These are phyloP conservation scores for Drosophila pallidifrons DNA, from an alignment of 1,140 invertebrate genomes.

Conservation along the genomic window DNA sequence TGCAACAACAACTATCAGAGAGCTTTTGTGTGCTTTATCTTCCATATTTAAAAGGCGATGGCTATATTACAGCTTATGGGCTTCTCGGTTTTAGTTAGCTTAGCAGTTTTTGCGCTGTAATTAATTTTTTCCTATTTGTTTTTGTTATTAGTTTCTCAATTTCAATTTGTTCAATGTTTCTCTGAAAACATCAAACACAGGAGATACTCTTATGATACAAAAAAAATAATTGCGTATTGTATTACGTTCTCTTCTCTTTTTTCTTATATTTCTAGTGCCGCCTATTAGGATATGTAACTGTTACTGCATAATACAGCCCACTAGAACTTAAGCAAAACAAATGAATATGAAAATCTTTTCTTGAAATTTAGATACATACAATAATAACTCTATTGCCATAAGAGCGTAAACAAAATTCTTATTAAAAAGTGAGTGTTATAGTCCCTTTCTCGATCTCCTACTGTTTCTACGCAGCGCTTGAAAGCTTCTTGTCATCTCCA, in stretches of 20 bases:
- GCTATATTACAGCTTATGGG: constrained; percentile 31
- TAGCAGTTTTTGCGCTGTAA: constrained; percentile 40
- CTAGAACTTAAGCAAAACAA: constrained; percentile 74
- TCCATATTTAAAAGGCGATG: constrained; percentile 9
- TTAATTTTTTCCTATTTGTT: constrained; percentile 12
- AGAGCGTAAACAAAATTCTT: constrained; percentile 40
- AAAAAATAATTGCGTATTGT: constrained; percentile 62
- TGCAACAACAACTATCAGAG: neutral
- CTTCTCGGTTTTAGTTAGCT: constrained; percentile 38
- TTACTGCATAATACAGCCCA: constrained; percentile 76
- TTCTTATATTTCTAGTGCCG: constrained; percentile 85
- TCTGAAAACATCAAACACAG: constrained; percentile 17
- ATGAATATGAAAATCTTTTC: constrained; percentile 51
- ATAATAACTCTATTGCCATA: constrained; percentile 12
- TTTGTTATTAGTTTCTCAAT: constrained; percentile 3
- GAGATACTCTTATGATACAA: constrained; percentile 53
- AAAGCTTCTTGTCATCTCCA: constrained; percentile 53
- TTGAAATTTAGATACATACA: constrained; percentile 25
- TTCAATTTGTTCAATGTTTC: constrained; percentile 34
- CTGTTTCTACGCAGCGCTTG: constrained; percentile 39
- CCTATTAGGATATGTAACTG: constrained; percentile 85
- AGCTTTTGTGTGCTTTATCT: constrained; percentile 33
- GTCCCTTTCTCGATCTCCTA: constrained; percentile 38
- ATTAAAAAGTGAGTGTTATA: constrained; percentile 49
- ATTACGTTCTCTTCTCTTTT: constrained; percentile 72